These are phyloP conservation scores for Troilus luridus DNA, from an alignment of 2,888 invertebrate genomes.

Conservation along the genomic window DNA sequence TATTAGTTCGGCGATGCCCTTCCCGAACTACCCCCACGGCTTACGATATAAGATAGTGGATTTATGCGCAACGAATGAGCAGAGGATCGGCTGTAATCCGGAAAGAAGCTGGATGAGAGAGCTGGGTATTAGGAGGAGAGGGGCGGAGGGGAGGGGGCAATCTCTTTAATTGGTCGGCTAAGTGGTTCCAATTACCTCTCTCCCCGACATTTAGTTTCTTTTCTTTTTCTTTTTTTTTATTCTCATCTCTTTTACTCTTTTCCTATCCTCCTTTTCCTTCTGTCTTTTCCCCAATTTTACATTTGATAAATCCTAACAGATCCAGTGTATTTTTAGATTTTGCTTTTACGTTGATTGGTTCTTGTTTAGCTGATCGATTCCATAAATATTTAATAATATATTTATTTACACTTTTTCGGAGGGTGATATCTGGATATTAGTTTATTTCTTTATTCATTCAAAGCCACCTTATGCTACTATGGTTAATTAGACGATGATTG, in stretches of 20 bases:
- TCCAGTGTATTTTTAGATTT: not conserved
- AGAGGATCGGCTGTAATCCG: conserved; percentile 11
- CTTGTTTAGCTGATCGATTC: not conserved
- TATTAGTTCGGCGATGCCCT: not conserved
- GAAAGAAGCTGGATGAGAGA: conserved; percentile 19
- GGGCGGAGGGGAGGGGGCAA: not conserved
- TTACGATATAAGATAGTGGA: not conserved
- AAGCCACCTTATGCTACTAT: too few species aligned
- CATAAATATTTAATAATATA: too few species aligned
- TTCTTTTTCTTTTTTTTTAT: not conserved
- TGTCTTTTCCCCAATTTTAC: not conserved
- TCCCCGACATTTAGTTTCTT: conserved; percentile 41
- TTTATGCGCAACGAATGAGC: not conserved
- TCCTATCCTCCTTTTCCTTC: not conserved
- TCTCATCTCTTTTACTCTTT: not conserved
- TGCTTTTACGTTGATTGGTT: not conserved
- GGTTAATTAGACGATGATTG: too few species aligned
- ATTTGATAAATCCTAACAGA: not conserved
- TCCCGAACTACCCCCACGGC: too few species aligned
- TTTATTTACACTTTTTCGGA: too few species aligned
- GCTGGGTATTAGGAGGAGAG: not conserved
- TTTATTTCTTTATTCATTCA: too few species aligned
- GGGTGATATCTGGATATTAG: too few species aligned
- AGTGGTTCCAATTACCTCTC: conserved; percentile 57
- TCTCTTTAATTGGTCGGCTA: conserved; percentile 54